Evolutionary conservation across 2,888 invertebrate genomes (phyloP).

Genomic region (Drosophila affinis): DNA sequence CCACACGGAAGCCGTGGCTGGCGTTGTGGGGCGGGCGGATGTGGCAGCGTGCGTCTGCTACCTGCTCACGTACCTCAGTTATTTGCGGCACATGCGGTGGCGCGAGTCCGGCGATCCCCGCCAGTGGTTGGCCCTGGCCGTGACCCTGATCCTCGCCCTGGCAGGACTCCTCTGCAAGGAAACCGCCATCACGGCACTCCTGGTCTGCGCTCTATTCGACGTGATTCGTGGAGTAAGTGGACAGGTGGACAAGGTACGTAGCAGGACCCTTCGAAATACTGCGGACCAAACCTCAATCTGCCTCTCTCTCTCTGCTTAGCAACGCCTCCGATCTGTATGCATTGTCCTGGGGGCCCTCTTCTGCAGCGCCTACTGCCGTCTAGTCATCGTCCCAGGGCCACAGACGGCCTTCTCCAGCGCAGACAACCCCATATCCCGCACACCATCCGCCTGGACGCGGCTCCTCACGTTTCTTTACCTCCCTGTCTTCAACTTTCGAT

Average conservation of each 20-base stretch:
- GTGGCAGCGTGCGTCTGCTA: conserved; percentile 95
- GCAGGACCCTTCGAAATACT: neutral
- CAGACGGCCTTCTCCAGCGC: conserved; percentile 92
- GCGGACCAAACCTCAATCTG: neutral
- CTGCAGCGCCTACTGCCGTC: conserved; percentile 89
- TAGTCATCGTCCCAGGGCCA: conserved; percentile 90
- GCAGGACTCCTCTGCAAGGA: conserved; percentile 97
- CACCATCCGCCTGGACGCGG: conserved; percentile 91
- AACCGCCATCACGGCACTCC: conserved; percentile 95
- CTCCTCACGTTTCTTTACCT: conserved; percentile 95
- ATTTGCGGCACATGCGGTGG: conserved; percentile 90
- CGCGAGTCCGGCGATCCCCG: conserved; percentile 85
- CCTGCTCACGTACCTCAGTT: conserved; percentile 93
- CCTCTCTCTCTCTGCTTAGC: conserved; percentile 84
- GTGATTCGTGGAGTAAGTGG: conserved; percentile 86
- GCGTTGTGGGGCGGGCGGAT: conserved; percentile 97
- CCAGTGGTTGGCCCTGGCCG: conserved; percentile 86
- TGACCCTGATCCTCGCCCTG: conserved; percentile 87
- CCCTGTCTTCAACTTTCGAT: conserved; percentile 94
- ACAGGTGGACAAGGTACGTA: conserved; percentile 85
- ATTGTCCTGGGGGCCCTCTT: conserved; percentile 88
- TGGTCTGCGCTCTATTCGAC: conserved; percentile 95
- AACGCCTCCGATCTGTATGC: conserved; percentile 89
- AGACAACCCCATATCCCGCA: conserved; percentile 97
- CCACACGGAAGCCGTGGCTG: conserved; percentile 98